Evolutionary conservation across 2,113 vertebrate species (phyloP), one percentile per base, ranked within the genome.

Genomic region (Morone chrysops): DNA sequence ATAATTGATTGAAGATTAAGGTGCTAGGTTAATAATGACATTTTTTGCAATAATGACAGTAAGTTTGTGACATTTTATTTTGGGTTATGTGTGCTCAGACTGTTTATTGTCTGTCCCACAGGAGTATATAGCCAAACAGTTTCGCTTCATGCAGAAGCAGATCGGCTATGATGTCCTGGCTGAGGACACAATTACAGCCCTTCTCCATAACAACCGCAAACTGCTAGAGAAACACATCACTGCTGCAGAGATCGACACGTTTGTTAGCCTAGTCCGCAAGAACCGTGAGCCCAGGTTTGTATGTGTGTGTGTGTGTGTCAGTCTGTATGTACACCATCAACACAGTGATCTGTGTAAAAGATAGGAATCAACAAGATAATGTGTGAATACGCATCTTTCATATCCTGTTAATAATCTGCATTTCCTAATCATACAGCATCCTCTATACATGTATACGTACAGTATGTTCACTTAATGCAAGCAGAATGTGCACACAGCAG

Each of bases 131-230:
- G 98, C 98, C 25, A 99, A 99, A 92, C 98, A 99, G 94, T 99
- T 99, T 78, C 97, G 98, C 92, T 99, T 99, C 94, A 99, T 99
- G 98, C 98, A 99, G 93, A 99, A 99, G 90, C 98, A 99, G 94
- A 99, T 99, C 8, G 98, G 98, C 70, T 99, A 99, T 2, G 98
- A 99, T 0, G 98, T 99, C n/a, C 80, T 99, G 95, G 98, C 98
- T 0, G 98, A 99, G 92, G 98, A 99, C 93, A 99, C 98, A 0
- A 99, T 99, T 84, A 99, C 98, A 0, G 98, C 98, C 8, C 94
- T 99, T 71, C 96, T 99, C 18, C 98, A 99, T 45, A 99, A 99
- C 89, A 99, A 99, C 82, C 97, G 98, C 57, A 99, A 99, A 86
- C 96, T 99, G 75, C 89, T 99, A 92, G 98, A 99, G 89, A 99